Evolutionary conservation across 2,888 invertebrate genomes (phyloP), one percentile per base, ranked within the genome.

Genomic region (Orthosia gracilis): DNA sequence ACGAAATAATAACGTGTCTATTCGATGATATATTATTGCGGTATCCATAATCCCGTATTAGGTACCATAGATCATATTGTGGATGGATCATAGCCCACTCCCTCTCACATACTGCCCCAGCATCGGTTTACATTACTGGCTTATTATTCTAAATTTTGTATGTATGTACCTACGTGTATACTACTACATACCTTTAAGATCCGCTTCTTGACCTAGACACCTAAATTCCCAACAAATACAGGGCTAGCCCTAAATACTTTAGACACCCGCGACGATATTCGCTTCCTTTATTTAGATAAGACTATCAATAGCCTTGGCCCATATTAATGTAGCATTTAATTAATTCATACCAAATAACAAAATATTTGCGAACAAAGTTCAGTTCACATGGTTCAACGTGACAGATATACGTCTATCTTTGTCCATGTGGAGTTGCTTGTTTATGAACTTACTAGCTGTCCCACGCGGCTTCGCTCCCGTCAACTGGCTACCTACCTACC

Each of bases 281-380:
- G 54, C 45, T 84, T 80, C 85, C 78, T 71, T 58, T 73, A 75
- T 57, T 45, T 63, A 21, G 82, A 82, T 79, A 86, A 79, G 71
- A 61, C 63, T 75, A 85, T 82, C 82, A 66, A 12, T 17, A 78
- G 65, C 88, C 89, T 88, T 89, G 89, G 84, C 85, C 85, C 52
- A 80, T 65, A 82, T 75, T 40, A 15, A 67, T 50, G 15, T 58
- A 62, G 54, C 65, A 66, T 72, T 69, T 55, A 77, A 75, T 69
- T 72, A 83, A 74, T 71, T 78, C 40, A 65, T 57, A 72, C 59
- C 69, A 68, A 73, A 66, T 70, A 65, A 69, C 54, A 54, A 59
- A 21, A 63, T 72, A 61, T 76, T 72, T 69, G 64, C 59, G 76
- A 64, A 65, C 89, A 80, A 88, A 88, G 89, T 87, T 85, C 85